These are phyloP conservation scores for Puntigrus tetrazona DNA, from an alignment of 2,113 vertebrate species.

Conservation along the genomic window DNA sequence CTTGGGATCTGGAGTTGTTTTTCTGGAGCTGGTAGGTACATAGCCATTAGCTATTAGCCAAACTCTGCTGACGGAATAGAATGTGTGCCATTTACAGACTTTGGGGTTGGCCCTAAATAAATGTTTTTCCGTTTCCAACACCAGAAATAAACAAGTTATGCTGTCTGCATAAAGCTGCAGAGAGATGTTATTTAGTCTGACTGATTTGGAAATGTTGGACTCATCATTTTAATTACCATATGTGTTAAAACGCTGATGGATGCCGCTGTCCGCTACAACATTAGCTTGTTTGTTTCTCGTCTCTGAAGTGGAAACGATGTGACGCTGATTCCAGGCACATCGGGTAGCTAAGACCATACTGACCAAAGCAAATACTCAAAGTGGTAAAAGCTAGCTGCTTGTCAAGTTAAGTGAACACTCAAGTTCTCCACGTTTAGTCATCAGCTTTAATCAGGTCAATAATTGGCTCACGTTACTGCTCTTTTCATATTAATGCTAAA, in stretches of 20 bases:
- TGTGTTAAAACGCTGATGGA: slow-evolving; percentile 13
- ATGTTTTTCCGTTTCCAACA: slow-evolving; percentile 54
- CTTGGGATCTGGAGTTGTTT: slow-evolving; percentile 36
- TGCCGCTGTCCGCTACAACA: neutral
- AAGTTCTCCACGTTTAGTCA: neutral
- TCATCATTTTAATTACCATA: slow-evolving; percentile 41
- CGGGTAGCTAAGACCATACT: neutral
- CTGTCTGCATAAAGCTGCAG: slow-evolving; percentile 22
- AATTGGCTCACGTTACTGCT: neutral
- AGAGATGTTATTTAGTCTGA: slow-evolving; percentile 46
- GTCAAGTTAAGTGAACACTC: slow-evolving; percentile 19
- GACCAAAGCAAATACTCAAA: slow-evolving; percentile 45
- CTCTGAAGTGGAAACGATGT: slow-evolving; percentile 31
- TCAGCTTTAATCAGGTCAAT: neutral
- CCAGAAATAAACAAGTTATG: slow-evolving; percentile 58
- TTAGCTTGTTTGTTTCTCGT: slow-evolving; percentile 27
- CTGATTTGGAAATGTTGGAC: slow-evolving; percentile 39
- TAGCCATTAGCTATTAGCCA: slow-evolving; percentile 36
- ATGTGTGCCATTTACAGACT: slow-evolving; percentile 40
- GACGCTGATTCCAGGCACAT: slow-evolving; percentile 30
- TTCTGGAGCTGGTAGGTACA: slow-evolving; percentile 15
- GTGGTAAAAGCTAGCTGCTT: slow-evolving; percentile 19
- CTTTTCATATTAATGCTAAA: neutral
- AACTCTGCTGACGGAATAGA: slow-evolving; percentile 42
- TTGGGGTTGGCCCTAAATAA: slow-evolving; percentile 51